Conservation (phyloP, 1,140 invertebrate genomes). For the Lysiphlebus fabarum region DNA sequence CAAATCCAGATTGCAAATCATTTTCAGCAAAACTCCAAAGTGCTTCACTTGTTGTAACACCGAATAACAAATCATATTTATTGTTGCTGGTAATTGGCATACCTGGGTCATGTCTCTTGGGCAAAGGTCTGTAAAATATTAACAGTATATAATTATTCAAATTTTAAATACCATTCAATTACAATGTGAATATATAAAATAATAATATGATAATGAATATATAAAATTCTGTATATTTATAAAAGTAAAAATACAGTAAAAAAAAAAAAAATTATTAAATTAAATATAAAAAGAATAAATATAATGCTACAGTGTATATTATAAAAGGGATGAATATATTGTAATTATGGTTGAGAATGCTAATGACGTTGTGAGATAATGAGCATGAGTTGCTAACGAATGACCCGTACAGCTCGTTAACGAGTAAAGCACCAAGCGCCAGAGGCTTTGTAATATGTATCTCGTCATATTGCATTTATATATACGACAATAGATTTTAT, state of each 20-base stretch:
- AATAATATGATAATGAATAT: too few relatives aligned
- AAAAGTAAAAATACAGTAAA: too few relatives aligned
- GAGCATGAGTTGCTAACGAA: conserved; percentile 3
- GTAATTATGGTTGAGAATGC: not conserved
- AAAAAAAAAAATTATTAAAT: too few relatives aligned
- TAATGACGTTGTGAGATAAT: conserved; percentile 6
- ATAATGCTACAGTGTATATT: too few relatives aligned
- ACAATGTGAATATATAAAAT: too few relatives aligned
- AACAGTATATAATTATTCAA: not conserved
- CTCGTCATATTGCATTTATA: too few relatives aligned
- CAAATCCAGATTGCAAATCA: conserved; percentile 85
- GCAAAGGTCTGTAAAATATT: conserved; percentile 33
- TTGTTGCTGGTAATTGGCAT: conserved; percentile 55
- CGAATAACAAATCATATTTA: conserved; percentile 78
- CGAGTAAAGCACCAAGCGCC: not conserved
- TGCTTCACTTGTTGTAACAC: conserved; percentile 80
- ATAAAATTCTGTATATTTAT: too few relatives aligned
- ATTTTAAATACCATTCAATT: too few relatives aligned
- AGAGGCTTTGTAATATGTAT: too few relatives aligned
- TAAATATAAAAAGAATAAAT: too few relatives aligned
- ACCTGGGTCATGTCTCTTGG: conserved; percentile 50
- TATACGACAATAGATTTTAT: too few relatives aligned
- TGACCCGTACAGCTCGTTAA: not conserved
- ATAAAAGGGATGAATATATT: too few relatives aligned
- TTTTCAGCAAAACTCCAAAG: conserved; percentile 77